phyloP scores from a whole-genome alignment of 2,113 vertebrate genomes.

The Cyrtonyx montezumae region DNA sequence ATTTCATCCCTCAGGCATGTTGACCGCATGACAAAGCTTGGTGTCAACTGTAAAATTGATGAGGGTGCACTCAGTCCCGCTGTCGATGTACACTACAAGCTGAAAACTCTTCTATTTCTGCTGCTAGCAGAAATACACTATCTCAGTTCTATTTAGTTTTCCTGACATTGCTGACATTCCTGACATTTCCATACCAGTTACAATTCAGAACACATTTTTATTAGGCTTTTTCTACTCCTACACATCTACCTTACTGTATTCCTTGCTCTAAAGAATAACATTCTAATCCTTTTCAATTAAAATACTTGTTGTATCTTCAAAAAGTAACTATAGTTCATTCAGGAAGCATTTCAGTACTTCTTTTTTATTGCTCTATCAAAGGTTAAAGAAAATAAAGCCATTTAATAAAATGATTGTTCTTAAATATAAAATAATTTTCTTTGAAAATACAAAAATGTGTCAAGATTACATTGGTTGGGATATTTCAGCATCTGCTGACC shows the following conservation, averaged over 20 bases:
- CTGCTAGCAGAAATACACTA: not conserved
- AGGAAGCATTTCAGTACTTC: not conserved
- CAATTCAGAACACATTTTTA: not conserved
- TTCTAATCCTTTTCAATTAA: not conserved
- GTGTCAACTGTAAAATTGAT: too few species aligned
- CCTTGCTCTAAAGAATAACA: not conserved
- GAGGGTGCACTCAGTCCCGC: too few species aligned
- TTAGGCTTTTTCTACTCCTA: not conserved
- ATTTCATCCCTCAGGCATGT: not conserved
- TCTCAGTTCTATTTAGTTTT: not conserved
- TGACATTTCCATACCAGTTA: not conserved
- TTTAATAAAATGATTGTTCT: not conserved
- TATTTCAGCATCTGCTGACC: not conserved
- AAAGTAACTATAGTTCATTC: not conserved
- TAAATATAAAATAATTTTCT: not conserved
- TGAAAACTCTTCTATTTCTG: not conserved
- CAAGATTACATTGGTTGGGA: not conserved
- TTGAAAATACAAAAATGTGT: not conserved
- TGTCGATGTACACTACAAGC: not conserved
- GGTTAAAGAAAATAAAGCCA: not conserved
- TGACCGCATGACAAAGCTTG: too few species aligned
- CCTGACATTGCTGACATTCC: not conserved
- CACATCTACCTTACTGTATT: not conserved
- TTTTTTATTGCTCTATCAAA: not conserved
- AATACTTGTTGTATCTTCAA: not conserved